Conservation (phyloP, 2,888 invertebrate species). For the Coelopa pilipes region DNA sequence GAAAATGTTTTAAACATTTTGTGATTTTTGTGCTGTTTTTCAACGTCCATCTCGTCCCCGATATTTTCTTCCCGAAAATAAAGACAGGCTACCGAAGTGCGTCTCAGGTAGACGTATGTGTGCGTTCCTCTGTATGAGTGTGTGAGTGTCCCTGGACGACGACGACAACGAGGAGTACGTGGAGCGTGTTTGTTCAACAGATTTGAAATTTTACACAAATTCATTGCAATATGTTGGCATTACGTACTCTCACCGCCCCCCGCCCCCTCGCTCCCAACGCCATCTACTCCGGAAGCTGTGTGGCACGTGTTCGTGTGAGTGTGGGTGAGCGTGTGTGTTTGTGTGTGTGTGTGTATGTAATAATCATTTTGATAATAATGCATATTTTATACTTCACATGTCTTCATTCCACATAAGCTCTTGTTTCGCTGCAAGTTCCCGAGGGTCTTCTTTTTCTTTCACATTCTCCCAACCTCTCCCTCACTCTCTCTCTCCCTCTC, state of each 20-base stretch:
- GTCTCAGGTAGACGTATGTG: background rate
- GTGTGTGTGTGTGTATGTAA: constrained; percentile 19
- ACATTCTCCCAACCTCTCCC: no score
- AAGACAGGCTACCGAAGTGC: no score
- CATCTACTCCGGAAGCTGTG: no score
- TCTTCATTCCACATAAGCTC: background rate
- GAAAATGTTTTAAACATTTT: constrained; percentile 37
- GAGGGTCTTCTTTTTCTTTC: no score
- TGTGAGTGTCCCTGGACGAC: no score
- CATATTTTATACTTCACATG: constrained; percentile 29
- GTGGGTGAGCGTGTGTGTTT: background rate
- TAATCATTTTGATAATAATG: constrained; percentile 25
- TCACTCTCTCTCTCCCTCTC: no score
- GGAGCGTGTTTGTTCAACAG: constrained; percentile 6
- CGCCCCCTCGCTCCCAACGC: no score
- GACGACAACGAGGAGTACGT: constrained; percentile 4
- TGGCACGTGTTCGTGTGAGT: no score
- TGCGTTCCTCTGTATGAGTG: no score
- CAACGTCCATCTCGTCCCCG: no score
- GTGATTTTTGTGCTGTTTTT: constrained; percentile 30
- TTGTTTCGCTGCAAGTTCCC: background rate
- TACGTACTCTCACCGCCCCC: background rate
- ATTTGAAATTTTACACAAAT: constrained; percentile 23
- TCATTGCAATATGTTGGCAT: constrained; percentile 30
- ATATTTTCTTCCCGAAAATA: no score